Evolutionary conservation across 2,888 invertebrate species (phyloP).

Genomic region (Metalampra italica): DNA sequence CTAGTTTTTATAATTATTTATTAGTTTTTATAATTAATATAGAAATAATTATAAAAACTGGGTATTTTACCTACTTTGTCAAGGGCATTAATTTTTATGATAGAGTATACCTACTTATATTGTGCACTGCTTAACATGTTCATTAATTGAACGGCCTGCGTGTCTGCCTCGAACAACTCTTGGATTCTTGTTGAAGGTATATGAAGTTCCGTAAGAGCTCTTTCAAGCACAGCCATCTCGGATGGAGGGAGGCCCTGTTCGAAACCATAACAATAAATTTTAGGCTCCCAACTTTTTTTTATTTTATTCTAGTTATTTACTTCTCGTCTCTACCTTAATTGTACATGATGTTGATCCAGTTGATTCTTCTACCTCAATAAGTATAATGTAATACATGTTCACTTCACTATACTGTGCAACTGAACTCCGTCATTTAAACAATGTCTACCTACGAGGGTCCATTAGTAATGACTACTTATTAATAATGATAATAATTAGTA

Average conservation of each 20-base stretch:
- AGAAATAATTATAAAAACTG: background rate
- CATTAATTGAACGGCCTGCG: slow-evolving; percentile 44
- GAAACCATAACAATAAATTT: too few relatives aligned
- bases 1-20: too few relatives aligned
- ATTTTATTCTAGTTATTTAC: too few relatives aligned
- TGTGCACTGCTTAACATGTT: slow-evolving; percentile 41
- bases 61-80: too few relatives aligned
- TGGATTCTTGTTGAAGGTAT: slow-evolving; percentile 32
- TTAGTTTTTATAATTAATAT: too few relatives aligned
- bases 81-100: background rate
- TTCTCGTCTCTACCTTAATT: slow-evolving; percentile 45
- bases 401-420: background rate
- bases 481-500: too few relatives aligned
- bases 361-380: slow-evolving; percentile 58
- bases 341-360: slow-evolving; percentile 56
- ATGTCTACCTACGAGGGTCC: too few relatives aligned
- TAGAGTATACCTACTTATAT: slow-evolving; percentile 37
- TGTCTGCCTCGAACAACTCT: slow-evolving; percentile 53
- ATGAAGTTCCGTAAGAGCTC: slow-evolving; percentile 28
- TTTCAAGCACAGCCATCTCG: slow-evolving; percentile 31
- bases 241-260: slow-evolving; percentile 42
- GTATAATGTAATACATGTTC: slow-evolving; percentile 58
- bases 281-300: too few relatives aligned
- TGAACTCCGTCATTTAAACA: background rate
- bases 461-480: too few relatives aligned